These are phyloP conservation scores for Leptonema lineaticorne DNA, from an alignment of 1,140 invertebrate species.

Conservation along the genomic window DNA sequence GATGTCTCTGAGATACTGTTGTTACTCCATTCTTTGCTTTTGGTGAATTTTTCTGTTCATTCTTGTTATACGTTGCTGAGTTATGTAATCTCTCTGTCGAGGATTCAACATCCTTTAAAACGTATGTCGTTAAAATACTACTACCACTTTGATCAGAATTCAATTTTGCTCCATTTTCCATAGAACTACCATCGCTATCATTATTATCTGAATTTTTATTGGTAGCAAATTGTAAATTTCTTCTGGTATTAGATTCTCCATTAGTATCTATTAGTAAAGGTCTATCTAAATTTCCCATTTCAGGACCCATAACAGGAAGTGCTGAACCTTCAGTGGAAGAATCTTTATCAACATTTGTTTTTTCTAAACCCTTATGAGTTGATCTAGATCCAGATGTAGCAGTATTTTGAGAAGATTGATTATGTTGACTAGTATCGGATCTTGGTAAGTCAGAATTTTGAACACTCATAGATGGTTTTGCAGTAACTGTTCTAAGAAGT, in stretches of 20 bases:
- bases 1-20: slow-evolving; percentile 44
- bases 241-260: slow-evolving; percentile 54
- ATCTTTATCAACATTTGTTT: slow-evolving; percentile 50
- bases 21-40: slow-evolving; percentile 51
- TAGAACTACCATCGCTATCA: slow-evolving; percentile 46
- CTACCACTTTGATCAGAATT: slow-evolving; percentile 44
- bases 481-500: slow-evolving; percentile 66
- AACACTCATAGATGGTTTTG: slow-evolving; percentile 54
- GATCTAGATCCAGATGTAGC: slow-evolving; percentile 50
- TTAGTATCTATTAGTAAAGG: slow-evolving; percentile 53
- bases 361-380: slow-evolving; percentile 48
- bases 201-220: slow-evolving; percentile 49
- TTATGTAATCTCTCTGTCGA: slow-evolving; percentile 56
- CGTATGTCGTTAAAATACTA: slow-evolving; percentile 52
- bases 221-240: slow-evolving; percentile 55
- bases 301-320: slow-evolving; percentile 53
- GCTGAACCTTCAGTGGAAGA: slow-evolving; percentile 53
- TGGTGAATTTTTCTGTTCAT: slow-evolving; percentile 50
- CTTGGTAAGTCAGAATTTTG: slow-evolving; percentile 25
- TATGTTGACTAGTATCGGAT: slow-evolving; percentile 44
- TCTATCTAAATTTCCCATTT: slow-evolving; percentile 57
- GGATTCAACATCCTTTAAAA: slow-evolving; percentile 53
- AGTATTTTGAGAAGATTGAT: slow-evolving; percentile 48
- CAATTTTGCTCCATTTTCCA: slow-evolving; percentile 41
- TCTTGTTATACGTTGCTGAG: slow-evolving; percentile 53